Conservation (phyloP, 2,113 vertebrate genomes). For the Pomatorhinus ruficollis region DNA sequence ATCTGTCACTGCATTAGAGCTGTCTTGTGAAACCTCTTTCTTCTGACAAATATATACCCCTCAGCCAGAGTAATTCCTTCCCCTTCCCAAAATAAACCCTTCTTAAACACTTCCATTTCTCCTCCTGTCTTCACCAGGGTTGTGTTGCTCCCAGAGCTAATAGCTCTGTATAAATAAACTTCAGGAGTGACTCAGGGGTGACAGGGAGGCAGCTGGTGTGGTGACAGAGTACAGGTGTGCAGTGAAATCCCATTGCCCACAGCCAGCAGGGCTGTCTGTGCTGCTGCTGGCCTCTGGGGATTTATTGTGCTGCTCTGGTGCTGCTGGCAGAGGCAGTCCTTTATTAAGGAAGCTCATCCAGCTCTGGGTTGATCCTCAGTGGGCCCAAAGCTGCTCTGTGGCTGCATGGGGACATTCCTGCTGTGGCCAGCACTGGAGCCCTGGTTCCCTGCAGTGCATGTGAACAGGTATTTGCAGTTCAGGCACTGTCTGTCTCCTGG, state of each 20-base stretch:
- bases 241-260: background rate
- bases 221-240: background rate
- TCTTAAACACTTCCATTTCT: constrained; percentile 11
- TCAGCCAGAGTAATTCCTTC: background rate
- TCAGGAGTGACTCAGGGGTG: background rate
- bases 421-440: background rate
- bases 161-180: background rate
- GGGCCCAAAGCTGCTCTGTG: background rate
- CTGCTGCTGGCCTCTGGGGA: background rate
- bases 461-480: background rate
- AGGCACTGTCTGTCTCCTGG: background rate
- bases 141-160: background rate
- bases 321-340: background rate
- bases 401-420: fast-evolving
- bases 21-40: background rate
- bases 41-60: background rate
- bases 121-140: background rate
- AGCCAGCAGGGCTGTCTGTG: background rate
- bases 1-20: background rate
- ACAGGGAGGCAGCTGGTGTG: background rate
- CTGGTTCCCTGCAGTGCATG: background rate
- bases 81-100: background rate
- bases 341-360: background rate
- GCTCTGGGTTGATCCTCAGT: background rate
- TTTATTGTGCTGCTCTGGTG: background rate